Evolutionary conservation across 2,113 vertebrate genomes (phyloP).

Genomic region (Cyanoramphus novaezelandiae): DNA sequence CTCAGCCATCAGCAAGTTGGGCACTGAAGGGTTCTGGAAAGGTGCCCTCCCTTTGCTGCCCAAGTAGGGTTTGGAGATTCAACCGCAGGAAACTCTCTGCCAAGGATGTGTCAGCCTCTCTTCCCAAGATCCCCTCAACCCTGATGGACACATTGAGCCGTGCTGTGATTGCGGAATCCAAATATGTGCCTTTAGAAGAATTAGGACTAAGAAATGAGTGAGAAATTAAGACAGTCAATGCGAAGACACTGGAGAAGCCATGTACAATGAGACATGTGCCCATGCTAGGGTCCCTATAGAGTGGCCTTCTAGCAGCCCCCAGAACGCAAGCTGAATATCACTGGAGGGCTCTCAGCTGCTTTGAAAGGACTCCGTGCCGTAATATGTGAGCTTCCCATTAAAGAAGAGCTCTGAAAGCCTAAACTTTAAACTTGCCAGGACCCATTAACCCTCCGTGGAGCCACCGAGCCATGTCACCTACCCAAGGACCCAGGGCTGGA

Average conservation of each 20-base stretch:
- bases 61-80: background rate
- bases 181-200: background rate
- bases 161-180: background rate
- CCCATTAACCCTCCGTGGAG: background rate
- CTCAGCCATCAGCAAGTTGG: background rate
- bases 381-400: background rate
- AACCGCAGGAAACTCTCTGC: background rate
- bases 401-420: background rate
- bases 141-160: background rate
- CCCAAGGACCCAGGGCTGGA: background rate
- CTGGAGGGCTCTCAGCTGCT: accelerated
- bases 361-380: background rate
- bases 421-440: background rate
- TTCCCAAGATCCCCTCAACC: background rate
- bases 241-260: background rate
- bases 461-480: background rate
- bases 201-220: background rate
- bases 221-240: accelerated
- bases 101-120: background rate
- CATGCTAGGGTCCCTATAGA: no score
- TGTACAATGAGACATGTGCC: accelerated
- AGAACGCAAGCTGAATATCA: background rate
- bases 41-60: background rate
- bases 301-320: background rate
- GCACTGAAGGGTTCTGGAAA: background rate